Percentiles rank a stretch among this genome's conserved stretches.
Conservation (phyloP, 2,888 invertebrate species). For the Chrysotoxum bicinctum region DNA sequence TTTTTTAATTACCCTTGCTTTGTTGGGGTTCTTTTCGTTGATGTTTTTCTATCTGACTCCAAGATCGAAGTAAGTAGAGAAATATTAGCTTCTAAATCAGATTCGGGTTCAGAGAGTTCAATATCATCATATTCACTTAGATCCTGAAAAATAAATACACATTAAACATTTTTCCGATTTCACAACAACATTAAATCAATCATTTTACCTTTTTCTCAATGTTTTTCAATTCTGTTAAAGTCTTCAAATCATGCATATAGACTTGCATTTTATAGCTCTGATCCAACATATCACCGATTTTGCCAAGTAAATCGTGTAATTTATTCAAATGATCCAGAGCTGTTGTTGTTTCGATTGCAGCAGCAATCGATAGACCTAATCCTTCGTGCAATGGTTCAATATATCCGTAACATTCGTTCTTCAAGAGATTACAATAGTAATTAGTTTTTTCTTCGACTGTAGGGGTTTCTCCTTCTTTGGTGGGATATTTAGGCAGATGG, state of each 20-base stretch:
- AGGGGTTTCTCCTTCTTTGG: conserved; percentile 36
- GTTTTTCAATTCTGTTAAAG: conserved; percentile 86
- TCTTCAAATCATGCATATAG: conserved; percentile 88
- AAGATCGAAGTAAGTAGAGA: conserved; percentile 86
- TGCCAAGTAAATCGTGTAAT: conserved; percentile 89
- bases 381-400: conserved; percentile 82
- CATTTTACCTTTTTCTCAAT: conserved; percentile 82
- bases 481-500: conserved; percentile 57
- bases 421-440: conserved; percentile 76
- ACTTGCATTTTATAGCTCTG: conserved; percentile 87
- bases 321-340: conserved; percentile 91
- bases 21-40: conserved; percentile 82
- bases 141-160: conserved; percentile 45
- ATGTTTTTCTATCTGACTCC: conserved; percentile 82
- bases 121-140: conserved; percentile 65
- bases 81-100: conserved; percentile 84
- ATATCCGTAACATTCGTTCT: conserved; percentile 78
- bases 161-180: background rate
- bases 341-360: conserved; percentile 84
- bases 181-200: background rate
- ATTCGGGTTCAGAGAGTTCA: conserved; percentile 83
- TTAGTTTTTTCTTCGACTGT: conserved; percentile 43
- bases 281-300: conserved; percentile 87
- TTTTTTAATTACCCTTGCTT: conserved; percentile 73
- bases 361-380: conserved; percentile 83